Evolutionary conservation across 30 jellyfish, hydroid and myxozoan species (phyloP), one percentile per base, ranked within the genome.

Genomic region (Mastigias papua): DNA sequence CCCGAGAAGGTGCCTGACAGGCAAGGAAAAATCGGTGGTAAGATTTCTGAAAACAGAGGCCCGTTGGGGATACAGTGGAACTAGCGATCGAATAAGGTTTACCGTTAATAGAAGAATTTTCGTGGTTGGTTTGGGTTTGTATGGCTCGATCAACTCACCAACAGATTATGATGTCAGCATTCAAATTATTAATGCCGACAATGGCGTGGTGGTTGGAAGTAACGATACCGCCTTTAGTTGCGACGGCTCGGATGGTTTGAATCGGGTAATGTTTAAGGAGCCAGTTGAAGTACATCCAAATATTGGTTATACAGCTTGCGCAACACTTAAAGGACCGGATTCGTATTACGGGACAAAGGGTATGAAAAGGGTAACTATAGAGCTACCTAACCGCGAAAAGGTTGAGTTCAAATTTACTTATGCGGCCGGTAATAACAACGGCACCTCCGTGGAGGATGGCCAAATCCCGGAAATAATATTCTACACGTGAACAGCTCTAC

Each of bases 21-120:
- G 99, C 26, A 95, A 95, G 71, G 99, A 95, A 73, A 95, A 95
- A 29, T 95, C 99, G 1, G 99, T 95, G 5, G 82, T 82, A 35
- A 80, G 99, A 74, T 95, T 95, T 65, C 88, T 67, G 29, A 95
- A 95, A 42, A 95, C 99, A 16, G 99, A 95, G 77, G 99, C 99
- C 3, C 92, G 99, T 37, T 95, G 99, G 99, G 99, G 99, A 61
- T 95, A 95, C 70, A 95, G 99, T 86, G 99, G 99, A 21, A 95
- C 99, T n/a, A 95, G 99, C 62, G 99, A 95, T 83, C 74, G 99
- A 23, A 95, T 95, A 22, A 85, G 88, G 61, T 95, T 95, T 76
- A 78, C 84, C 19, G 99, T 90, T 17, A 95, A 89, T 65, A 76
- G 98, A 28, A 58, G 98, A 31, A 95, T 95, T 37, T 95, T 88